Evolutionary conservation across 2,113 vertebrate genomes (phyloP).

Genomic region (Neolamprologus fasciatus): DNA sequence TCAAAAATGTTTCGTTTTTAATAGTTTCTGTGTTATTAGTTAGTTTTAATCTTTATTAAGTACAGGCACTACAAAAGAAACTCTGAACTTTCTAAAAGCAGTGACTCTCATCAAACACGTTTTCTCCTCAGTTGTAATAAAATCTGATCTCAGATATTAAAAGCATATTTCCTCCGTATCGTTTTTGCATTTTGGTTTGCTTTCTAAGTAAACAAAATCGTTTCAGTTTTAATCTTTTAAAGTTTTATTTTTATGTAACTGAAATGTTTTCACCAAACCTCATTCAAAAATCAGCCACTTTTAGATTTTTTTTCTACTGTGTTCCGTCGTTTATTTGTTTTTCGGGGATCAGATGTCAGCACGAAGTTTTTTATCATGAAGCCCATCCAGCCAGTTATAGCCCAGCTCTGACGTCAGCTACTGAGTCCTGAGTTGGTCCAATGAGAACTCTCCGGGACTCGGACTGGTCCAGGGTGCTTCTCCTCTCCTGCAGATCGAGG

Average conservation of each 20-base stretch:
- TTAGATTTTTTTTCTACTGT: background rate
- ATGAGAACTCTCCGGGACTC: conserved; percentile 18
- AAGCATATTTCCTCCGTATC: background rate
- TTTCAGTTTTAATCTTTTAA: background rate
- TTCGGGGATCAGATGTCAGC: background rate
- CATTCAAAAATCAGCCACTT: background rate
- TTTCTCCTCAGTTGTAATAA: background rate
- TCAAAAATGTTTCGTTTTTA: background rate
- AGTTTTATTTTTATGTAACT: background rate
- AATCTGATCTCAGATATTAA: background rate
- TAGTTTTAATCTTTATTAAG: background rate
- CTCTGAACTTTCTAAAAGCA: background rate
- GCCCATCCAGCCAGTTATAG: conserved; percentile 39
- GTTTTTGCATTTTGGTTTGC: background rate
- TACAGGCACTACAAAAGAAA: background rate
- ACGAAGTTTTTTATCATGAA: background rate
- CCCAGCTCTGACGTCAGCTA: conserved; percentile 21
- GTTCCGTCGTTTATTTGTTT: background rate
- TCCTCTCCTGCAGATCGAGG: background rate
- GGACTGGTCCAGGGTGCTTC: background rate
- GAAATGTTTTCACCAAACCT: background rate
- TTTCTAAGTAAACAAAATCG: background rate
- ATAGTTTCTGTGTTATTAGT: background rate
- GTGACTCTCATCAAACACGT: background rate
- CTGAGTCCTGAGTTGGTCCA: conserved; percentile 23